phyloP scores from a whole-genome alignment of 1,140 invertebrate genomes.

The Trinorchestia longiramus region DNA sequence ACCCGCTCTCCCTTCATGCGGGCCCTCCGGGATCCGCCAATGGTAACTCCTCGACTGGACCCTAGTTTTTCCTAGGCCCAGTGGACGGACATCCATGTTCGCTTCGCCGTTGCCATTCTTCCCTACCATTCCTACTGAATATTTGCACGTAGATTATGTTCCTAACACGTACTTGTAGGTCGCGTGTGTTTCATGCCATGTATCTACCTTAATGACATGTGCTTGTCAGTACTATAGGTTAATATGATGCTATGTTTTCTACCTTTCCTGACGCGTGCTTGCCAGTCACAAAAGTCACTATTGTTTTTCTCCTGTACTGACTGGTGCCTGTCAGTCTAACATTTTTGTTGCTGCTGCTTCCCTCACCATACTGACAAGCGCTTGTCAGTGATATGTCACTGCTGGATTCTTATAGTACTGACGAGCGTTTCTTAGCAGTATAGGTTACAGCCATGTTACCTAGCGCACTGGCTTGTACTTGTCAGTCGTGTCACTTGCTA shows the following conservation, averaged over 20 bases:
- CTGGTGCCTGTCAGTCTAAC: not conserved
- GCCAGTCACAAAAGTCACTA: not conserved
- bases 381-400: not conserved
- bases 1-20: slow-evolving; percentile 67
- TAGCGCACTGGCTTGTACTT: too few relatives aligned
- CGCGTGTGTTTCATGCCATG: not conserved
- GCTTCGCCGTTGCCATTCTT: not conserved
- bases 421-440: not conserved
- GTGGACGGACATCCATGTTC: not conserved
- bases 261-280: not conserved
- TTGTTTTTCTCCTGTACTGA: not conserved
- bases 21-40: slow-evolving; percentile 60
- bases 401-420: not conserved
- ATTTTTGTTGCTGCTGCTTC: not conserved
- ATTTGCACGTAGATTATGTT: not conserved
- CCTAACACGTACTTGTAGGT: not conserved
- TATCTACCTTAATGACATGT: not conserved
- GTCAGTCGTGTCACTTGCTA: not conserved
- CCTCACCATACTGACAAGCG: not conserved
- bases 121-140: not conserved
- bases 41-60: slow-evolving; percentile 66
- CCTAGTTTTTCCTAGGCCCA: not conserved
- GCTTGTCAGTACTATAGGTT: not conserved
- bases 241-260: not conserved
- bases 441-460: not conserved